Evolutionary conservation across 2,113 vertebrate genomes (phyloP), one percentile per base, ranked within the genome.

Genomic region (Sinocyclocheilus anshuiensis): DNA sequence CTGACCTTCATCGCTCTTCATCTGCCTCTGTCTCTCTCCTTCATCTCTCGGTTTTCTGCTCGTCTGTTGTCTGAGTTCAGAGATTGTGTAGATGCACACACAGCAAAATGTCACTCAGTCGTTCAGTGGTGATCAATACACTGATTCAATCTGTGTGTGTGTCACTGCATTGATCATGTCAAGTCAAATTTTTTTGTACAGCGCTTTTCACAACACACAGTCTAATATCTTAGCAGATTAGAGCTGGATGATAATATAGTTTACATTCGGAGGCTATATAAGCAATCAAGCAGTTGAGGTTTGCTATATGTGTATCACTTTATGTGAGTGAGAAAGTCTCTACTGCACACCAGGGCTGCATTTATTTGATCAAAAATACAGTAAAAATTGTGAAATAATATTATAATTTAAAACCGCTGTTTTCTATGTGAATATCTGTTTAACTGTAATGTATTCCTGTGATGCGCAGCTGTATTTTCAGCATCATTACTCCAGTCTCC

Each of bases 81-180:
- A 61, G 59, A 61, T 61, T 61, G 59, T 61, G 57, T n/a, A 45
- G 8, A 61, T n/a, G 9, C 74, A 50, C 74, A 76, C 42, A 78
- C 50, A 22, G 76, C 18, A 36, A 55, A 78, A 12, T 20, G 50
- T 57, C 50, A 36, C 9, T 53, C 45, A 20, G 53, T 20, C 26
- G 55, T 33, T 78, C 77, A 57, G 26, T n/a, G 76, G 9, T 57
- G 77, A 78, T 84, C 83, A 42, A 69, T 82, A 50, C 42, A 36
- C 26, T 71, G 20, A 53, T 13, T 53, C 18, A 20, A 22, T 69
- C 7, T 59, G 20, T 61, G 20, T n/a, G 57, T 61, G 8, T 61
- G 57, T 22, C 57, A 59, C 57, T 22, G 20, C 1, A 78, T 57
- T 78, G 50, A 77, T 55, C 50, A 55, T 18, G 65, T 33, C 65